These are phyloP conservation scores for Aphis craccivora DNA, from an alignment of 1,140 invertebrate genomes.

Conservation along the genomic window DNA sequence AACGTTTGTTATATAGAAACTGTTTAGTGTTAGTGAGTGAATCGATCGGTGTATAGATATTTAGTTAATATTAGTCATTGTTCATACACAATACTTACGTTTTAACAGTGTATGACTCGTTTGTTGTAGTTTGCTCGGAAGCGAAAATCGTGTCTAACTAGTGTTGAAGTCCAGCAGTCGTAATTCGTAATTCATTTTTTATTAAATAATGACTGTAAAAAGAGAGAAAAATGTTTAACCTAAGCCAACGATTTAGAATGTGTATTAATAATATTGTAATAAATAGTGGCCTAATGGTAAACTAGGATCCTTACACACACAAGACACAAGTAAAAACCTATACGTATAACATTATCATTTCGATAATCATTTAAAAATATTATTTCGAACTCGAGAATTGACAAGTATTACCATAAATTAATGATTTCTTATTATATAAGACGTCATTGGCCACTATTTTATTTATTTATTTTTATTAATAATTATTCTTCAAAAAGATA, in stretches of 20 bases:
- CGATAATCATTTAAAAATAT: not conserved
- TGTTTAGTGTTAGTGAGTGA: not conserved
- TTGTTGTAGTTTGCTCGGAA: not conserved
- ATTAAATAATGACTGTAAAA: not conserved
- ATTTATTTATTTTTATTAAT: no score
- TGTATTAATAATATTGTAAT: not conserved
- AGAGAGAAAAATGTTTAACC: no score
- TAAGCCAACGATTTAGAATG: not conserved
- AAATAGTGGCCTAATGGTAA: not conserved
- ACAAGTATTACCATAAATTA: not conserved
- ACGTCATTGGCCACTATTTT: not conserved
- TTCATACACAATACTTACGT: not conserved
- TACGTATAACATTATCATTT: no score
- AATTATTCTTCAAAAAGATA: no score
- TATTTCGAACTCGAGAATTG: not conserved
- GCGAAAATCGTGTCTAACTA: not conserved
- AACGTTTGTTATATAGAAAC: not conserved
- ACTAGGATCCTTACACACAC: not conserved
- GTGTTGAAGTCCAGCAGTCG: not conserved
- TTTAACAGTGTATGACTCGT: not conserved
- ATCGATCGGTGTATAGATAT: not conserved
- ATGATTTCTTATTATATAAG: not conserved
- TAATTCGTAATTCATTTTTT: not conserved
- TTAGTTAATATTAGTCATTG: conserved; percentile 8
- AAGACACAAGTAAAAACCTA: not conserved